phyloP scores from a whole-genome alignment of 1,140 invertebrate species.

The Drosophila gunungcola region DNA sequence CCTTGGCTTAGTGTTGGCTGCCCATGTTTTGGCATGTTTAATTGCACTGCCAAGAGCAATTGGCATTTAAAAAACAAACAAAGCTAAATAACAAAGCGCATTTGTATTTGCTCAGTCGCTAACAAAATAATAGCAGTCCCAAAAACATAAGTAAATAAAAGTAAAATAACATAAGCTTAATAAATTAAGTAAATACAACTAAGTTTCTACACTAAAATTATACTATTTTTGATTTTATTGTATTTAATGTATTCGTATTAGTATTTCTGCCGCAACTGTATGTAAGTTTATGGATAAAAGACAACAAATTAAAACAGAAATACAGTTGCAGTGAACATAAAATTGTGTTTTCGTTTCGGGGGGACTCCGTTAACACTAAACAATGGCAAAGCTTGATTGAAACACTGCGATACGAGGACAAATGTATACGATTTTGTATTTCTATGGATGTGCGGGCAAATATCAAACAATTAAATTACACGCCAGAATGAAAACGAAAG shows the following conservation, averaged over 20 bases:
- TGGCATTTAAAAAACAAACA: constrained; percentile 65
- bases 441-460: constrained; percentile 43
- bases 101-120: background rate
- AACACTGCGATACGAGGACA: constrained; percentile 47
- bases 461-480: constrained; percentile 80
- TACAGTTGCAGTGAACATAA: constrained; percentile 42
- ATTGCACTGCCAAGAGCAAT: constrained; percentile 65
- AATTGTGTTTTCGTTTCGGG: constrained; percentile 47
- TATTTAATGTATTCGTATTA: too few species aligned
- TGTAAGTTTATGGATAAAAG: background rate
- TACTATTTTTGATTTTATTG: background rate
- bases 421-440: constrained; percentile 11
- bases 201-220: too few species aligned
- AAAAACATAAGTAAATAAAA: background rate
- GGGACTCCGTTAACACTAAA: constrained; percentile 19
- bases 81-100: constrained; percentile 42
- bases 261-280: constrained; percentile 2
- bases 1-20: constrained; percentile 17
- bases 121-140: background rate
- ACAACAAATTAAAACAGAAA: constrained; percentile 34
- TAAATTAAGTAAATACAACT: too few species aligned
- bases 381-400: constrained; percentile 62
- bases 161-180: too few species aligned
- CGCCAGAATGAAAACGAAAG: constrained; percentile 58
- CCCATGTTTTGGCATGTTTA: constrained; percentile 29